Evolutionary conservation across 2,888 invertebrate species (phyloP).

Genomic region (Leptinotarsa juncta): DNA sequence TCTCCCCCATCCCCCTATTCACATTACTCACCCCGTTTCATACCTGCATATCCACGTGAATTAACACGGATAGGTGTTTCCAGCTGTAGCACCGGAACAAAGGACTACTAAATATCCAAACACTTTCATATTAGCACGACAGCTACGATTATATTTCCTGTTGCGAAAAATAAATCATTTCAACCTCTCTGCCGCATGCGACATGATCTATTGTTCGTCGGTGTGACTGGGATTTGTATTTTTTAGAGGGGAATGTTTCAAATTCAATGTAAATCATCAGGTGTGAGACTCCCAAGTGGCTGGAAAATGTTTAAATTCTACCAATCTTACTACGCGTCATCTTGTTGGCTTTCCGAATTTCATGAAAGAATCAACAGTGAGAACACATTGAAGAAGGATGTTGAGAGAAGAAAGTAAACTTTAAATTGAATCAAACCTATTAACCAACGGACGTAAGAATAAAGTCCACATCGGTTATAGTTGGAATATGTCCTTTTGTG

Average conservation of each 20-base stretch:
- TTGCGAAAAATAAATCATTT: conserved; percentile 6
- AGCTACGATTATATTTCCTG: conserved; percentile 3
- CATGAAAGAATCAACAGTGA: background rate
- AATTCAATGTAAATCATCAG: background rate
- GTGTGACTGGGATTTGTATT: background rate
- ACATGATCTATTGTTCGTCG: background rate
- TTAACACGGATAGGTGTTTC: background rate
- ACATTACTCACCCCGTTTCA: background rate
- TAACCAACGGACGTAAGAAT: too few relatives aligned
- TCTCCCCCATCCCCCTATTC: too few relatives aligned
- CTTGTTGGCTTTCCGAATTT: background rate
- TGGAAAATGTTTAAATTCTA: background rate
- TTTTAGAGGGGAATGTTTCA: background rate
- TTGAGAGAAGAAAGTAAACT: too few relatives aligned
- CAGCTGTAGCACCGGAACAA: background rate
- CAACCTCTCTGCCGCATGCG: background rate
- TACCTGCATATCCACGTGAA: background rate
- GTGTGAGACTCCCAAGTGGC: background rate
- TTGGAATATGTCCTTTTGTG: too few relatives aligned
- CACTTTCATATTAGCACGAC: background rate
- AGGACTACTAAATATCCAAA: background rate
- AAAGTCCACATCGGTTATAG: too few relatives aligned
- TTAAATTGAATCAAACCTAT: too few relatives aligned
- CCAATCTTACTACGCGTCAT: background rate
- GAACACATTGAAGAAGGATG: too few relatives aligned